Evolutionary conservation across 2,113 vertebrate genomes (phyloP), one percentile per base, ranked within the genome.

Genomic region (Micromys minutus): DNA sequence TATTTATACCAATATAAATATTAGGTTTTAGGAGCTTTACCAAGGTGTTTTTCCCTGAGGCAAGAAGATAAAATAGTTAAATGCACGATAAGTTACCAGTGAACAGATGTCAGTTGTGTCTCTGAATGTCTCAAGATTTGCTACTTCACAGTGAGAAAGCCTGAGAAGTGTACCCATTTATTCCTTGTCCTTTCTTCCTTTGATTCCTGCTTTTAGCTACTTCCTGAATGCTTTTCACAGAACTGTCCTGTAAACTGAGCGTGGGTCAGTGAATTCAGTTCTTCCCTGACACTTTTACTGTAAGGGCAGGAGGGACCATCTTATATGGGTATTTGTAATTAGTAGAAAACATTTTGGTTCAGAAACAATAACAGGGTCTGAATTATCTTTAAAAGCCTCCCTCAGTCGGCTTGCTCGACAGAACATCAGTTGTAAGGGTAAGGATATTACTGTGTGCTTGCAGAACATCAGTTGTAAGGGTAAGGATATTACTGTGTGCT

Each of bases 321-420:
- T 72, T 61, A 4, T n/a, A 17, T 88, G 76, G 71, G 52, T 42
- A 57, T 88, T 90, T 92, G 17, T 75, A 84, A 42, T 65, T 94
- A 19, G 50, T 79, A 88, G 87, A 75, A 87, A 76, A 36, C 92
- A 63, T 81, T 92, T 67, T 94, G 45, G 21, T 90, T 95, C 36
- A 94, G 55, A 84, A 94, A 96, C 67, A 90, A 45, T 89, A 29
- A 77, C 42, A 86, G 61, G 13, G 61, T 93, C 16, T 74, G 24
- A 63, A 81, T 76, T 90, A 81, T 39, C 34, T 84, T 93, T 77
- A 47, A 91, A 67, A 91, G 42, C 19, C 67, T 87, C 39, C 1
- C 9, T 83, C n/a, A 52, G 52, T 50, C 47, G 83, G 13, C 52
- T 55, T 1, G 47, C n/a, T 19, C 31, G 16, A 29, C n/a, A 7